phyloP scores from a whole-genome alignment of 2,797 vertebrate genomes.

The Melanotaenia trifasciata region DNA sequence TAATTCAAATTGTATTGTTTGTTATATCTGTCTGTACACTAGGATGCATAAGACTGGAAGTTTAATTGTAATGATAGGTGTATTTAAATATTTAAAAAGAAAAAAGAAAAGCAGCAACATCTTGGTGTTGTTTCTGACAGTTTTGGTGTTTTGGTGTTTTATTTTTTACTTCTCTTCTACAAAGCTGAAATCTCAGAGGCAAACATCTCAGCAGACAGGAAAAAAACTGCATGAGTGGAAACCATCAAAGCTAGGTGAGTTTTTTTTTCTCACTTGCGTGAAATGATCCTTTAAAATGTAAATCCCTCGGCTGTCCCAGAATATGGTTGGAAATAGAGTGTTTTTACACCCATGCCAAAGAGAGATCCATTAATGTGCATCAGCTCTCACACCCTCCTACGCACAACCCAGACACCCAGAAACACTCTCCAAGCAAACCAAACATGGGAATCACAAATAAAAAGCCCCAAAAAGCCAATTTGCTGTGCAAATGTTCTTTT shows the following conservation, averaged over 20 bases:
- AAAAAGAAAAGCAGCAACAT: neutral
- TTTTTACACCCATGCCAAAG: constrained; percentile 54
- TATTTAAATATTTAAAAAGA: neutral
- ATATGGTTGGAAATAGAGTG: constrained; percentile 55
- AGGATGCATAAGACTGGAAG: neutral
- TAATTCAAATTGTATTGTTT: neutral
- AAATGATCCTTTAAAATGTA: constrained; percentile 44
- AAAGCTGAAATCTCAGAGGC: neutral
- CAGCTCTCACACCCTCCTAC: constrained; percentile 32
- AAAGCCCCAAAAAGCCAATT: constrained; percentile 22
- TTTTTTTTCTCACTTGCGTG: constrained; percentile 6
- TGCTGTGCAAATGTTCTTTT: neutral
- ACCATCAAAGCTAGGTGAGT: neutral
- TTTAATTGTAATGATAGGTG: neutral
- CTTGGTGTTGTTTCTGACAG: neutral
- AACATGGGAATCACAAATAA: constrained; percentile 41
- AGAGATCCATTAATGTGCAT: constrained; percentile 42
- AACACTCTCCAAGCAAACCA: constrained; percentile 16
- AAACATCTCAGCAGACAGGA: neutral
- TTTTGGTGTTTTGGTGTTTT: neutral
- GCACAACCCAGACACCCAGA: constrained; percentile 28
- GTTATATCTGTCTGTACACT: neutral
- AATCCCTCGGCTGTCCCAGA: constrained; percentile 47
- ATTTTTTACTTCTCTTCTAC: neutral
- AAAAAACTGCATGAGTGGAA: neutral